Base-by-base conservation (phyloP, 1,140 invertebrate species). In the Penaeus japonicus region DNA sequence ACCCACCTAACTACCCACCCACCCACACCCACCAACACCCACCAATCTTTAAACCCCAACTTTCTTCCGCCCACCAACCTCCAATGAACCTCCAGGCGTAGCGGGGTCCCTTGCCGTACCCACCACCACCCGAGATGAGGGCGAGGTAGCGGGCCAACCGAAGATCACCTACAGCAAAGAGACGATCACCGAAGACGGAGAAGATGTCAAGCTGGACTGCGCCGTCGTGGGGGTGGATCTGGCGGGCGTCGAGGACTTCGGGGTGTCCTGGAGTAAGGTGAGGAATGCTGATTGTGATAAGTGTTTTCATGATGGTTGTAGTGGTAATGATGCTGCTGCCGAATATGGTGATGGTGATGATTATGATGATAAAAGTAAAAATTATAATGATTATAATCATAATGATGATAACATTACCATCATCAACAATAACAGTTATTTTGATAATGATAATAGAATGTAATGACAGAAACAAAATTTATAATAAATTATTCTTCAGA, bases 61-160 rank as follows among this genome's bases (percentile, higher is more conserved):
- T n/a, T 20, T 47, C 77, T 35, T 35, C 39, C 4, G 3, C 15
- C 22, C 22, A 59, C 27, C 81, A 7, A 27, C 27, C 55, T 62
- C 54, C 10, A 54, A 65, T 27, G 17, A 73, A 47, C 7, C 4
- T 1, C 35, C 80, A 35, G 87, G 87, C 2, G 81, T 62, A 27
- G 27, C 55, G 20, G 54, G 7, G 54, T 78, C 35, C 12, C 85
- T 55, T 47, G 78, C 15, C 27, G n/a, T 54, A 12, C 32, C 24
- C 27, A 73, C n/a, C 80, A 35, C n/a, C n/a, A 4, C 30, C 4
- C 32, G 39, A 65, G 4, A 96, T 96, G 92, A 96, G 96, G 92
- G 93, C 96, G 96, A 97, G 91, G 94, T 92, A 39, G 90, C 95
- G 84, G 95, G 95, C 93, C 81, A 89, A 84, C 84, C 84, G 54